Base-by-base conservation (phyloP, 2,888 invertebrate genomes). In the Cecidostiba fungosa region DNA sequence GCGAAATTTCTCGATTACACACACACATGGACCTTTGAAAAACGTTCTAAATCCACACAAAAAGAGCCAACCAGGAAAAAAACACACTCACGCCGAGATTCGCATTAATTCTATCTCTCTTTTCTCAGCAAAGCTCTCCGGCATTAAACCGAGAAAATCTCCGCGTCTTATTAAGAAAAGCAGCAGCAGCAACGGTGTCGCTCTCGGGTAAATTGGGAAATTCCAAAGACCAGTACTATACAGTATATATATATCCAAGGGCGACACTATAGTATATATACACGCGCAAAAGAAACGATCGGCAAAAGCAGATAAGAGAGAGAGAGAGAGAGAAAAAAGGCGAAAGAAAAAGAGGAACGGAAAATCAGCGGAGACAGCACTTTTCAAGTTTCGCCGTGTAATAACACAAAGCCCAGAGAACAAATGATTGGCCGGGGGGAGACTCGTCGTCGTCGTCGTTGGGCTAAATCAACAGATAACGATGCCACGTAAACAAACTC, bases 381-480 rank as follows among this genome's bases (percentile, higher is more conserved):
- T 76, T 76, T 82, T 62, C 29, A 36, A 82, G 74, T 82, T 59
- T 43, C n/a, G 69, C 6, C 77, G 69, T 62, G 59, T 62, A 77
- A 72, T 77, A 72, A 77, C 77, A 32, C 59, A 77, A 54, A 77
- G 32, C 43, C 23, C 32, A 6, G 23, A 29, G 62, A 78, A 70
- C 77, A 54, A 77, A 77, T 47, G 82, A 77, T 54, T 77, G 73
- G n/a, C 54, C 43, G 70, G 32, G 62, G 12, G 54, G 59, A 19
- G 39, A 12, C 12, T 10, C 12, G 10, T 43, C 39, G 39, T 10
- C 39, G 43, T 43, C 8, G 66, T 59, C 54, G 39, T 62, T 6
- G 54, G 39, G 77, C 54, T 82, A 47, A 77, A 77, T 82, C 70
- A 82, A 77, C 70, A 74, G 70, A 54, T 66, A 83, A 29, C 70